phyloP scores from a whole-genome alignment of 2,113 vertebrate species.

The Equus quagga region DNA sequence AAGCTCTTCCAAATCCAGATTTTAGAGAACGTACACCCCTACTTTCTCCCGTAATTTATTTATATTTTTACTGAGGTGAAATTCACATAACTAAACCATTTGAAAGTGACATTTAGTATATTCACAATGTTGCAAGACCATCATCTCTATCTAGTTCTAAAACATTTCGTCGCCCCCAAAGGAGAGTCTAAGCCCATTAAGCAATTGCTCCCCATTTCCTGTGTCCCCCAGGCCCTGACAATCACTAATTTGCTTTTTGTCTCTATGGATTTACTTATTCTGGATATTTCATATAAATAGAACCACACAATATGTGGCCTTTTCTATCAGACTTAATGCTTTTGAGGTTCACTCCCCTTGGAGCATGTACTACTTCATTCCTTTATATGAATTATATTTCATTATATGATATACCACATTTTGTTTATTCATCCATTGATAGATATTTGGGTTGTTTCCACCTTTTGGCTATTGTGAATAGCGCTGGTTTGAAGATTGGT shows the following conservation, averaged over 20 bases:
- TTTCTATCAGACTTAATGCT: neutral
- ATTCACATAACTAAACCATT: neutral
- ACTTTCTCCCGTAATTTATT: constrained; percentile 1
- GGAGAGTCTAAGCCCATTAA: neutral
- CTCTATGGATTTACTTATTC: neutral
- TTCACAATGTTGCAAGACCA: neutral
- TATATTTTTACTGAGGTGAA: constrained; percentile 15
- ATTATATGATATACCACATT: neutral
- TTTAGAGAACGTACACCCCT: neutral
- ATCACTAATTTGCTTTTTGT: neutral
- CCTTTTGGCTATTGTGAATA: neutral
- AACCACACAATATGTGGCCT: neutral
- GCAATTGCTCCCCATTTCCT: neutral
- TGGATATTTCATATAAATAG: neutral
- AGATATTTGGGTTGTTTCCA: neutral
- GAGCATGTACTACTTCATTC: neutral
- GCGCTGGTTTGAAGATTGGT: neutral
- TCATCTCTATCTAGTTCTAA: neutral
- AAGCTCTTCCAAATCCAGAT: neutral
- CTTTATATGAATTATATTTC: neutral
- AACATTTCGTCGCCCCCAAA: neutral
- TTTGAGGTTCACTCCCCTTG: neutral
- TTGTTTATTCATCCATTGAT: neutral
- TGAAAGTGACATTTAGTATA: neutral
- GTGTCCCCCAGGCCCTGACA: neutral